Evolutionary conservation across 2,797 vertebrate species (phyloP).

Genomic region (Mastacembelus armatus): DNA sequence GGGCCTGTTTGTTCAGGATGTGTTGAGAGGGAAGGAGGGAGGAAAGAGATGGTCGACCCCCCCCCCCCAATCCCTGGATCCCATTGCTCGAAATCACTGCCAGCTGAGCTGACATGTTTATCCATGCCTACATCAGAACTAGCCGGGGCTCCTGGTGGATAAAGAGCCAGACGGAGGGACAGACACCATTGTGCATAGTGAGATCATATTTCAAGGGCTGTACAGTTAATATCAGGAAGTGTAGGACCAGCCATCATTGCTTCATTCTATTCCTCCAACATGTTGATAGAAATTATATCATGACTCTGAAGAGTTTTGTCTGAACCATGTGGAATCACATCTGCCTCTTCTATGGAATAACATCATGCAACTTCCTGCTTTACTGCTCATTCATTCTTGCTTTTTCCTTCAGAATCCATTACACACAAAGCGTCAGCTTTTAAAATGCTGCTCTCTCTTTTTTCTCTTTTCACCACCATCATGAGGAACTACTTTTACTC

Average conservation of each 20-base stretch:
- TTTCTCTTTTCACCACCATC: slow-evolving; percentile 33
- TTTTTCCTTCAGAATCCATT: slow-evolving; percentile 26
- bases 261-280: slow-evolving; percentile 22
- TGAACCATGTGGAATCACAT: slow-evolving; percentile 22
- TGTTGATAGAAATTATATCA: slow-evolving; percentile 9
- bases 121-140: slow-evolving; percentile 63
- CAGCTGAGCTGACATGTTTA: slow-evolving; percentile 75
- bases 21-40: slow-evolving; percentile 58
- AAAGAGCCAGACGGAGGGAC: slow-evolving; percentile 46
- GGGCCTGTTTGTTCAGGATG: slow-evolving; percentile 76
- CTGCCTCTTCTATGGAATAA: slow-evolving; percentile 10
- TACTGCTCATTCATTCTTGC: neutral
- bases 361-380: slow-evolving; percentile 27
- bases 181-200: slow-evolving; percentile 23
- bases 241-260: neutral
- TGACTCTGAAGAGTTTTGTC: slow-evolving; percentile 1
- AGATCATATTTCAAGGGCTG: slow-evolving; percentile 47
- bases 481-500: slow-evolving; percentile 50
- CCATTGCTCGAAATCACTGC: slow-evolving; percentile 78
- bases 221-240: slow-evolving; percentile 21
- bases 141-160: slow-evolving; percentile 47
- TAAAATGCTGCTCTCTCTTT: slow-evolving; percentile 24
- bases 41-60: slow-evolving; percentile 45
- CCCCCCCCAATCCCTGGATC: slow-evolving; percentile 53
- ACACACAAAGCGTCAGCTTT: slow-evolving; percentile 49